Conservation (phyloP, 2,797 vertebrate genomes). For the Sus cebifrons region DNA sequence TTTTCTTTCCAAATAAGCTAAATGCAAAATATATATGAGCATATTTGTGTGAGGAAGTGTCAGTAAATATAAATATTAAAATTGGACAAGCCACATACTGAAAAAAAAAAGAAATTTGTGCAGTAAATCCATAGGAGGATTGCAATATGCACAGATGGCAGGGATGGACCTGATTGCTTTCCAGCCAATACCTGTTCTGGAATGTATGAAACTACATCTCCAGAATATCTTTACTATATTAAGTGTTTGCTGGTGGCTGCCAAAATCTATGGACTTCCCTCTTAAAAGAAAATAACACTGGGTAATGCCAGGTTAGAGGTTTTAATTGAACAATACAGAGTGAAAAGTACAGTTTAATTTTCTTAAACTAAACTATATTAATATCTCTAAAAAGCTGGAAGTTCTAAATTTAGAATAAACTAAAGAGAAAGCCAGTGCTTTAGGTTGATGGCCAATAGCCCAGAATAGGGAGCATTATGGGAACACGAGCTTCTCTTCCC, state of each 20-base stretch:
- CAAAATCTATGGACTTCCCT: neutral
- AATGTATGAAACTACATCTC: neutral
- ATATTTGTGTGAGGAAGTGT: neutral
- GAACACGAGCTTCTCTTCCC: constrained; percentile 56
- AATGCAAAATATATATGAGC: constrained; percentile 2
- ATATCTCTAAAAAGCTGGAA: neutral
- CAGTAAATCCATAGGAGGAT: constrained; percentile 14
- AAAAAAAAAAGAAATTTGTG: constrained; percentile 41
- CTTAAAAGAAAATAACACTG: constrained; percentile 34
- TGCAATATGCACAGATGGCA: constrained; percentile 67
- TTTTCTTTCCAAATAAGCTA: constrained; percentile 30
- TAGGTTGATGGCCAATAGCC: constrained; percentile 67
- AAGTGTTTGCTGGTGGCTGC: neutral
- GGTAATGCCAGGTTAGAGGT: neutral
- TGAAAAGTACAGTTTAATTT: neutral
- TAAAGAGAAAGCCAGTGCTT: constrained; percentile 22
- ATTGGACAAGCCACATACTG: neutral
- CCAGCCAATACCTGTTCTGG: constrained; percentile 48
- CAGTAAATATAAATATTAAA: constrained; percentile 58
- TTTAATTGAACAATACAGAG: neutral
- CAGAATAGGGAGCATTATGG: constrained; percentile 4
- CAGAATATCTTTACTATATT: constrained; percentile 47
- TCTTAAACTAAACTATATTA: neutral
- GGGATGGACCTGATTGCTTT: neutral
- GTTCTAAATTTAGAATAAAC: constrained; percentile 22